Percentiles rank a stretch among this genome's conserved stretches.
Evolutionary conservation across 2,113 vertebrate species (phyloP).

Genomic region (Opisthocomus hoazin): DNA sequence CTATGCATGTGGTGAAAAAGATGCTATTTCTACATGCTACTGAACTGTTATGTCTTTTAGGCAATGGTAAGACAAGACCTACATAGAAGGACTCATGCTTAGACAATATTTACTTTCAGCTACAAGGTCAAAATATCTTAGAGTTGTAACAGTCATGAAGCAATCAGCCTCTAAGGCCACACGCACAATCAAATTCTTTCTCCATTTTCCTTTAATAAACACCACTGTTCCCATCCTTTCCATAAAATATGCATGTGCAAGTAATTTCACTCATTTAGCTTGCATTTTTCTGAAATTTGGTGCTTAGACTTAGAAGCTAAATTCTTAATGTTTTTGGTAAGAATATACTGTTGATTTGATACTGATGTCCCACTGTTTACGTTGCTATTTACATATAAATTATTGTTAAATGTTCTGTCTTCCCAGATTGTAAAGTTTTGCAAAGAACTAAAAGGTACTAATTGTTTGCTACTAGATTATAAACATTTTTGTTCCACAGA

Average conservation of each 20-base stretch:
- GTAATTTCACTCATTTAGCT: not conserved
- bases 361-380: not conserved
- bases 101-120: not conserved
- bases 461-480: not conserved
- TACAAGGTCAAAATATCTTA: not conserved
- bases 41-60: not conserved
- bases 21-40: not conserved
- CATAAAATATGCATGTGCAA: not conserved
- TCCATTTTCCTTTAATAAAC: not conserved
- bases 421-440: not conserved
- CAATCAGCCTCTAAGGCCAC: not conserved
- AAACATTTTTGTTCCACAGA: not conserved
- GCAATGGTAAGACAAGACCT: not conserved
- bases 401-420: not conserved
- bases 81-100: not conserved
- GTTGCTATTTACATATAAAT: not conserved
- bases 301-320: not conserved
- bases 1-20: not conserved
- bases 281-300: not conserved
- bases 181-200: not conserved
- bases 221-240: not conserved
- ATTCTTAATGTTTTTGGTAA: not conserved
- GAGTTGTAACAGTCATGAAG: not conserved
- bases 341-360: not conserved
- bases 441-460: not conserved